A percentile compares a stretch with the other conserved stretches of the same genome.
These are phyloP conservation scores for Agrotis exclamationis DNA, from an alignment of 2,888 invertebrate genomes.

Conservation along the genomic window DNA sequence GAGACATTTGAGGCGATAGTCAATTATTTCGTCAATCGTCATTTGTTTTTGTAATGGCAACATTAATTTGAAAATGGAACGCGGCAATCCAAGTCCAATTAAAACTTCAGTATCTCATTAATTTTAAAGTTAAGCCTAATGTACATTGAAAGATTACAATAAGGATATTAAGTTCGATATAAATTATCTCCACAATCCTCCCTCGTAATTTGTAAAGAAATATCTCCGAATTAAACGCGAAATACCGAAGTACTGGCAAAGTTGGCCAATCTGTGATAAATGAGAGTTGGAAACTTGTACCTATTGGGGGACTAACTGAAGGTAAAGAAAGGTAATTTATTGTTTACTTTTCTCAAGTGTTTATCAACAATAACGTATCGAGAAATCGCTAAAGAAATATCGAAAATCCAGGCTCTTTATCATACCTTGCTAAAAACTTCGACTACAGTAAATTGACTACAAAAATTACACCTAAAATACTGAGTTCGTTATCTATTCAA, in stretches of 20 bases:
- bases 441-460: constrained; percentile 26
- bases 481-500: constrained; percentile 39
- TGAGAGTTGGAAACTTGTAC: constrained; percentile 74
- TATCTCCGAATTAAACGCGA: constrained; percentile 60
- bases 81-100: background rate
- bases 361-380: constrained; percentile 11
- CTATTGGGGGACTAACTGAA: constrained; percentile 64
- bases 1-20: constrained; percentile 20
- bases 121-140: constrained; percentile 28
- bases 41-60: constrained; percentile 12
- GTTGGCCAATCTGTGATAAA: constrained; percentile 79
- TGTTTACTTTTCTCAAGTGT: constrained; percentile 17
- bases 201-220: constrained; percentile 57
- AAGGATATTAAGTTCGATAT: constrained; percentile 47
- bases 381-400: constrained; percentile 51
- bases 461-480: constrained; percentile 22
- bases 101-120: constrained; percentile 20
- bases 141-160: constrained; percentile 36
- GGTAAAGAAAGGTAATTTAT: constrained; percentile 57
- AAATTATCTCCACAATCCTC: constrained; percentile 52
- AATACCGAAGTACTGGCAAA: constrained; percentile 70
- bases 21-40: constrained; percentile 10
- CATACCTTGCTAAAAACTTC: constrained; percentile 35
- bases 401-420: background rate
- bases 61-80: background rate